Conservation (phyloP, 2,797 vertebrate genomes). For the Chelonia mydas region DNA sequence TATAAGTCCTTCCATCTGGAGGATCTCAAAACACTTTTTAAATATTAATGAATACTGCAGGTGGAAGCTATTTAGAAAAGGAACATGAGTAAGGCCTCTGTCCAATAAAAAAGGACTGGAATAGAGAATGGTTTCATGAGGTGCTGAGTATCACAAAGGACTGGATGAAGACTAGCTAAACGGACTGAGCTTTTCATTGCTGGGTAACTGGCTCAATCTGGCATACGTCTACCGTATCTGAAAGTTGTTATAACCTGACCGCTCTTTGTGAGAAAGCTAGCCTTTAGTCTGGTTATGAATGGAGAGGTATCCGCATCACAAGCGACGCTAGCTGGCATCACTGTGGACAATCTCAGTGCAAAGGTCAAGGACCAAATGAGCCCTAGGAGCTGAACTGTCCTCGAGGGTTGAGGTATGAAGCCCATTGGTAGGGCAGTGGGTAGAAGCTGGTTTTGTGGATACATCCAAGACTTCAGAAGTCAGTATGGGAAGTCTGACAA, state of each 20-base stretch:
- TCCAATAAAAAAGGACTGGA: background rate
- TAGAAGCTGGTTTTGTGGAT: background rate
- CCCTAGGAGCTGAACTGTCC: background rate
- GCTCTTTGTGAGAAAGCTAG: background rate
- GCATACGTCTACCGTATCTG: background rate
- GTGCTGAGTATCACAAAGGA: background rate
- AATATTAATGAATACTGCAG: background rate
- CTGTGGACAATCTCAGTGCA: background rate
- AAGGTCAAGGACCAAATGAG: background rate
- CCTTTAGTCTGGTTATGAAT: background rate
- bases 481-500: background rate
- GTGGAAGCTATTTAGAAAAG: background rate
- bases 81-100: background rate
- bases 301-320: fast-evolving
- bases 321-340: background rate
- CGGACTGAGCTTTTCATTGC: background rate
- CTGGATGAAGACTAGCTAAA: fast-evolving
- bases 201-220: fast-evolving
- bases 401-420: background rate
- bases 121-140: background rate
- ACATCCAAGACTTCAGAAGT: background rate
- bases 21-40: background rate
- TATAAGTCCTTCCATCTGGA: background rate
- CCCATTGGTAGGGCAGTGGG: background rate
- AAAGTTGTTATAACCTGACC: background rate